Evolutionary conservation across 2,888 invertebrate genomes (phyloP).

Genomic region (Steinernema scapterisci): DNA sequence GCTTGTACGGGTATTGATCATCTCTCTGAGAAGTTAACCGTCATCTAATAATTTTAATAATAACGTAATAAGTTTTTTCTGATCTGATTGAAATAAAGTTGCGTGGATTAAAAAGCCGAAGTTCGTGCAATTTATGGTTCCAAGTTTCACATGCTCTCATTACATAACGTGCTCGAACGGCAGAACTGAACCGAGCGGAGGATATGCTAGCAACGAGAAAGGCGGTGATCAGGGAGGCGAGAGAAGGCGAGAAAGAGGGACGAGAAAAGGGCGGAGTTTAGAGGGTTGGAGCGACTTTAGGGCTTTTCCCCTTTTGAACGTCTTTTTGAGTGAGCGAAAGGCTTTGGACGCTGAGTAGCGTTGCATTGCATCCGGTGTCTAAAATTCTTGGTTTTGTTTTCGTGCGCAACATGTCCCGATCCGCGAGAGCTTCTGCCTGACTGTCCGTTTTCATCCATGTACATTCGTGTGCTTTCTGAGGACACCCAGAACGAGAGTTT

Average conservation of each 20-base stretch:
- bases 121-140: not conserved
- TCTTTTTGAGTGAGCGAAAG: constrained; percentile 32
- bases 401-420: too few species aligned
- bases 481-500: too few species aligned
- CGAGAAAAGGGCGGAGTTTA: not conserved
- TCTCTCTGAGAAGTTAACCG: not conserved
- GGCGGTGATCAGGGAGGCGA: constrained; percentile 16
- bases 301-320: constrained; percentile 33
- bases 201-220: constrained; percentile 10
- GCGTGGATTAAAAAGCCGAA: not conserved
- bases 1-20: constrained; percentile 26
- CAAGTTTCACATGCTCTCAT: not conserved
- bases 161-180: not conserved
- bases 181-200: too few species aligned
- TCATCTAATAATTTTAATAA: not conserved
- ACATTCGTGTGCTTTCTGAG: too few species aligned
- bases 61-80: constrained; percentile 3
- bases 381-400: constrained; percentile 3
- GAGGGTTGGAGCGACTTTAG: constrained; percentile 16
- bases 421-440: too few species aligned
- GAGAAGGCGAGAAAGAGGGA: constrained; percentile 7
- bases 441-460: too few species aligned
- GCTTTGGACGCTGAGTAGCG: constrained; percentile 24
- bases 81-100: not conserved
- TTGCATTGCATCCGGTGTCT: constrained; percentile 31